These are phyloP conservation scores for Machimus atricapillus DNA, from an alignment of 2,888 invertebrate genomes.

Conservation along the genomic window DNA sequence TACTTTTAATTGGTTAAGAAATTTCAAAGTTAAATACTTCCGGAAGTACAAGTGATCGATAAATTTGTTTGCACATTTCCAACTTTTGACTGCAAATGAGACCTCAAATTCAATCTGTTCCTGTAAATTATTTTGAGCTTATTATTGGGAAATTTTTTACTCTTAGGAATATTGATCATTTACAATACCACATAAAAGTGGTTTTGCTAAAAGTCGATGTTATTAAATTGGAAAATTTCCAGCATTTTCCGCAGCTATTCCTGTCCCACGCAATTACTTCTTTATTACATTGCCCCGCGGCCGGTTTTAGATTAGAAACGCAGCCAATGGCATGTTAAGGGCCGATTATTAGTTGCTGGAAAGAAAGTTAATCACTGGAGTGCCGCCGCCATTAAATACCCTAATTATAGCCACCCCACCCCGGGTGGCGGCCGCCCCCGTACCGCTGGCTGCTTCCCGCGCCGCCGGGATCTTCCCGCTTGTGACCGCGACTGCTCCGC, in stretches of 20 bases:
- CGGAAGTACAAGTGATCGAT: no score
- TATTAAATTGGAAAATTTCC: neutral
- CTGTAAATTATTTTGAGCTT: no score
- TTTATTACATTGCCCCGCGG: conserved; percentile 16
- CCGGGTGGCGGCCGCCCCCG: neutral
- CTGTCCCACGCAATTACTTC: conserved; percentile 4
- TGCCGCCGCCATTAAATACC: conserved; percentile 25
- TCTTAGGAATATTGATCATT: neutral
- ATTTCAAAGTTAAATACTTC: no score
- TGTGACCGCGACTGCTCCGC: neutral
- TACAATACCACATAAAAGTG: neutral
- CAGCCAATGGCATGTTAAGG: conserved; percentile 11
- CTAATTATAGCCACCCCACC: conserved; percentile 41
- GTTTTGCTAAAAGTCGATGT: neutral
- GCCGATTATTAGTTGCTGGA: conserved; percentile 25
- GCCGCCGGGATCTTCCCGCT: neutral
- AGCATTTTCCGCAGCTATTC: neutral
- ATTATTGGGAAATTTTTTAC: no score
- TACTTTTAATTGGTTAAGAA: no score
- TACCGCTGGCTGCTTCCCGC: neutral
- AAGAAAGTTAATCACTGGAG: conserved; percentile 30
- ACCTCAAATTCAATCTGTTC: no score
- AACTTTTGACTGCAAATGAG: no score
- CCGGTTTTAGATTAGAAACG: conserved; percentile 23
- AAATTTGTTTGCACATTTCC: no score